These are phyloP conservation scores for Drymodes brunneopygia DNA, from an alignment of 2,113 vertebrate species.

Conservation along the genomic window DNA sequence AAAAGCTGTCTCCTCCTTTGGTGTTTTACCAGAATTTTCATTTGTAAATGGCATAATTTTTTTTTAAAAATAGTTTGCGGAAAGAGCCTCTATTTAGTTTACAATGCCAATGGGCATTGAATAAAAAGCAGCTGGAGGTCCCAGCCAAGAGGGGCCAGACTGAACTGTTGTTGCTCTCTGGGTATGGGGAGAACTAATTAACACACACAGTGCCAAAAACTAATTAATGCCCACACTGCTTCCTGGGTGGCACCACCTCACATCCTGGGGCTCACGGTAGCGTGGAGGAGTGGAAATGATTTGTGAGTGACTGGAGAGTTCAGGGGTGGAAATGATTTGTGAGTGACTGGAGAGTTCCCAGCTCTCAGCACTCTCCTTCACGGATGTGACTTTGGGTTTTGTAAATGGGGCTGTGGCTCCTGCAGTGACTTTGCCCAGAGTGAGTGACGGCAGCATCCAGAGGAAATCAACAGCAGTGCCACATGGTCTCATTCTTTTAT, in stretches of 20 bases:
- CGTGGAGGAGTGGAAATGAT: accelerated
- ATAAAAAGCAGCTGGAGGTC: background rate
- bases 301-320: background rate
- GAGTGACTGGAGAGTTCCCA: background rate
- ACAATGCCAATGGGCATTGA: accelerated
- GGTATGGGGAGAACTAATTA: background rate
- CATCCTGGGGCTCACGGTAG: background rate
- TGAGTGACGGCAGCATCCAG: accelerated
- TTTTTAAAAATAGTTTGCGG: background rate
- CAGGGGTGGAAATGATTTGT: background rate
- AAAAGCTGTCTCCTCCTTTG: background rate
- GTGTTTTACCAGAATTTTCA: background rate
- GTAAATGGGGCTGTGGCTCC: accelerated
- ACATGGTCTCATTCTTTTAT: background rate
- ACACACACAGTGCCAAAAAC: background rate
- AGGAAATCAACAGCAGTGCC: background rate
- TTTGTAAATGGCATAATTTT: background rate
- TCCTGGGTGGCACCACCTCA: background rate
- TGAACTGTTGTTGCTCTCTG: background rate
- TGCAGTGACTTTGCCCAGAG: background rate
- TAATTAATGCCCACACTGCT: background rate
- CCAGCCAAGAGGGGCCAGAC: accelerated
- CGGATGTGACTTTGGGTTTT: background rate
- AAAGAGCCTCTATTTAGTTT: background rate
- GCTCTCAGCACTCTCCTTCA: background rate